These are phyloP conservation scores for Alca torda DNA, from an alignment of 2,797 vertebrate genomes.

Conservation along the genomic window DNA sequence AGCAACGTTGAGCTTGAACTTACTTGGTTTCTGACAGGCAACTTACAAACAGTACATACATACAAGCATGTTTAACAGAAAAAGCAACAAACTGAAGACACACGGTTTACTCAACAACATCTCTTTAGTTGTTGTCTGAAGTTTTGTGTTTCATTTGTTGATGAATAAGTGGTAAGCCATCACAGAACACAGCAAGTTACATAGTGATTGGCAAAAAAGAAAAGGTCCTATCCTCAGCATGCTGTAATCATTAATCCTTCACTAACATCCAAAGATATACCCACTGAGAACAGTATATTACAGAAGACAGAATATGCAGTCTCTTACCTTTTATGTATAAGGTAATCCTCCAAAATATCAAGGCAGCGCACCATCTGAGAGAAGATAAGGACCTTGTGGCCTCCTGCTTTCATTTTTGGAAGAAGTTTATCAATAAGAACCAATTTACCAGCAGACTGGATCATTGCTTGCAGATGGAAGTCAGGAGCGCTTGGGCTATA, in stretches of 20 bases:
- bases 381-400: constrained; percentile 98
- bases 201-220: not conserved
- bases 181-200: not conserved
- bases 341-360: constrained; percentile 98
- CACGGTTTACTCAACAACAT: not conserved
- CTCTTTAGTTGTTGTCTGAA: not conserved
- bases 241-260: not conserved
- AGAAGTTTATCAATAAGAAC: constrained; percentile 98
- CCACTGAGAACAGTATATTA: not conserved
- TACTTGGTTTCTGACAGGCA: not conserved
- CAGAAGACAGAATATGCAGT: not conserved
- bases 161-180: not conserved
- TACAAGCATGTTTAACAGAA: not conserved
- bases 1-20: not conserved
- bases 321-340: constrained; percentile 94
- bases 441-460: constrained; percentile 97
- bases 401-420: constrained; percentile 99
- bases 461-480: constrained; percentile 99
- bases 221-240: not conserved
- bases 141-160: not conserved
- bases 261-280: not conserved
- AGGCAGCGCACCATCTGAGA: constrained; percentile 99
- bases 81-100: not conserved
- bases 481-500: constrained; percentile 87
- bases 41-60: not conserved